Evolutionary conservation across 2,113 vertebrate species (phyloP).

Genomic region (Notothenia coriiceps): DNA sequence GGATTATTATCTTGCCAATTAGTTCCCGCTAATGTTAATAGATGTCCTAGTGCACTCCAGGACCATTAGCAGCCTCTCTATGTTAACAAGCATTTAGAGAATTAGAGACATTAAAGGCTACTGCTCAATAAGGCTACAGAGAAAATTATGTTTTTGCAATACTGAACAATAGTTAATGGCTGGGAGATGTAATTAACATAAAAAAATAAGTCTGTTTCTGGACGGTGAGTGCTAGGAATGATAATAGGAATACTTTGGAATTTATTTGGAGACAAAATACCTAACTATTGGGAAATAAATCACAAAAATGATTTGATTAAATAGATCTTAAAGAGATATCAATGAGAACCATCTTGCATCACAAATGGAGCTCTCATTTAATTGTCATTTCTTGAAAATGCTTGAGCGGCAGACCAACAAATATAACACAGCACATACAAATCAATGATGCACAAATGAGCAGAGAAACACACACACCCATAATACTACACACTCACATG

Average conservation of each 20-base stretch:
- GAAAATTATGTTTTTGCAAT: slow-evolving; percentile 69
- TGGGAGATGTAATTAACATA: slow-evolving; percentile 59
- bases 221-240: slow-evolving; percentile 13
- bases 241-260: slow-evolving; percentile 20
- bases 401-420: slow-evolving; percentile 6
- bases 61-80: slow-evolving; percentile 77
- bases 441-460: slow-evolving; percentile 33
- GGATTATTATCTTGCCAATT: slow-evolving; percentile 84
- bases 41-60: slow-evolving; percentile 78
- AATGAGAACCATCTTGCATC: background rate
- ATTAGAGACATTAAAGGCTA: slow-evolving; percentile 72
- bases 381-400: slow-evolving; percentile 22
- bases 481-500: background rate
- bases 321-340: background rate
- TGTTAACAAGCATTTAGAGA: slow-evolving; percentile 74
- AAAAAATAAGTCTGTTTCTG: slow-evolving; percentile 33
- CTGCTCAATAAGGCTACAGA: slow-evolving; percentile 70
- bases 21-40: slow-evolving; percentile 81
- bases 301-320: background rate
- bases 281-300: background rate
- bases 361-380: slow-evolving; percentile 15
- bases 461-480: slow-evolving; percentile 4
- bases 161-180: slow-evolving; percentile 71
- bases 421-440: slow-evolving; percentile 3
- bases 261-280: slow-evolving; percentile 21